Evolutionary conservation across 2,113 vertebrate species (phyloP), one percentile per base, ranked within the genome.

Genomic region (Trachemys scripta): DNA sequence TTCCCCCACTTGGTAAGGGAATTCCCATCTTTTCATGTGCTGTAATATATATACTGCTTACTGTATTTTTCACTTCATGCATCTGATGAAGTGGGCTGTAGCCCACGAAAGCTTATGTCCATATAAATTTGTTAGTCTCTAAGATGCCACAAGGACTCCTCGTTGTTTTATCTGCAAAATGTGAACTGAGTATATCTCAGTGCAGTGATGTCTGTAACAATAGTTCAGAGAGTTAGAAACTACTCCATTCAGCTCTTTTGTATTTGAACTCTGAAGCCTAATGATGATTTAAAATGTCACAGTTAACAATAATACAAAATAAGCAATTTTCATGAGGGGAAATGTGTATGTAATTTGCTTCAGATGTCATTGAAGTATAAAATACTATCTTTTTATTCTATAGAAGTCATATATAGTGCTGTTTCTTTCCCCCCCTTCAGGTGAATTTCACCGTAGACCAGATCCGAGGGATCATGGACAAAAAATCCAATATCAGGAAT

Each of bases 401-500:
- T 29, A 29, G 80, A 62, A 62, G 29, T 31, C 14, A 35, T 31
- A 31, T 65, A 35, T 65, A 65, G 5, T 22, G 8, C 10, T 57
- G n/a, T 65, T 65, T 49, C 49, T 89, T 82, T n/a, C 13, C 22
- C 2, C 2, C 1, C 25, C 7, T 75, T 20, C 80, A 97, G 97
- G 96, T 97, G 96, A 98, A 97, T 95, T 98, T 98, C 82, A 97
- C 94, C 82, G 93, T 91, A 85, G 94, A 97, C 49, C 97, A 97
- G 94, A 98, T 97, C 92, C 16, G n/a, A 56, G 87, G 91, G 75
- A 95, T 98, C 95, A 97, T 96, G 96, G 97, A 96, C 96, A 98
- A 97, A 85, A 98, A 98, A 95, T 94, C 97, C 95, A 96, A 91
- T 84, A 97, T 98, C 89, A 97, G 98, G 91, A 98, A 98, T 82